Conservation (phyloP, 2,797 vertebrate species). For the Sphenodon punctatus region DNA sequence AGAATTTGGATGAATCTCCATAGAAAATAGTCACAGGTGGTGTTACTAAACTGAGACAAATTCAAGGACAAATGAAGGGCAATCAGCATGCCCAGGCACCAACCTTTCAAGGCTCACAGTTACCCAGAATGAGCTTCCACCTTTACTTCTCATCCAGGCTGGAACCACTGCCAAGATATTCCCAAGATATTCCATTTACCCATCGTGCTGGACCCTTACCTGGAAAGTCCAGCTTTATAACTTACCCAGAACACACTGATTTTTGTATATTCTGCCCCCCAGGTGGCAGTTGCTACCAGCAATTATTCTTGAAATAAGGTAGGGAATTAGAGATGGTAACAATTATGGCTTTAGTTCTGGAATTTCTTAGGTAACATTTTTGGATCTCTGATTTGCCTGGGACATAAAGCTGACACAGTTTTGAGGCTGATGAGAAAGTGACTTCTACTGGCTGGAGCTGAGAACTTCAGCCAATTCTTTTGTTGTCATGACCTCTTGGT, state of each 20-base stretch:
- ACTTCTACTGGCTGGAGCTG: not conserved
- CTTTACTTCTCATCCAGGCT: not conserved
- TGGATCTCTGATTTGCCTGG: no score
- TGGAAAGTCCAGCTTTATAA: no score
- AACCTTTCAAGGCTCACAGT: not conserved
- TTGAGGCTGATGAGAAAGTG: not conserved
- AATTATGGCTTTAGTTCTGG: no score
- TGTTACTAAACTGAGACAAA: not conserved
- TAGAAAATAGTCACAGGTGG: not conserved
- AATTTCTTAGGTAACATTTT: no score
- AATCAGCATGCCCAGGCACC: not conserved
- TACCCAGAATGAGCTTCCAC: rapidly evolving
- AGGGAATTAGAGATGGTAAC: not conserved
- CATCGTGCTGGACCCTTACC: no score
- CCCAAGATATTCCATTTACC: not conserved
- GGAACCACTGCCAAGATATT: not conserved
- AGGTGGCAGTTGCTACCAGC: not conserved
- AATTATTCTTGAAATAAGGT: rapidly evolving
- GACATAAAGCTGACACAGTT: not conserved
- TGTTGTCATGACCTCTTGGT: no score
- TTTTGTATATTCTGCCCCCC: not conserved
- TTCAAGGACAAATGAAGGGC: not conserved
- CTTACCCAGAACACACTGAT: not conserved
- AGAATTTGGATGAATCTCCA: not conserved
- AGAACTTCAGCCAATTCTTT: not conserved